Conservation (phyloP, 2,113 vertebrate species). For the Chaetops frenatus region DNA sequence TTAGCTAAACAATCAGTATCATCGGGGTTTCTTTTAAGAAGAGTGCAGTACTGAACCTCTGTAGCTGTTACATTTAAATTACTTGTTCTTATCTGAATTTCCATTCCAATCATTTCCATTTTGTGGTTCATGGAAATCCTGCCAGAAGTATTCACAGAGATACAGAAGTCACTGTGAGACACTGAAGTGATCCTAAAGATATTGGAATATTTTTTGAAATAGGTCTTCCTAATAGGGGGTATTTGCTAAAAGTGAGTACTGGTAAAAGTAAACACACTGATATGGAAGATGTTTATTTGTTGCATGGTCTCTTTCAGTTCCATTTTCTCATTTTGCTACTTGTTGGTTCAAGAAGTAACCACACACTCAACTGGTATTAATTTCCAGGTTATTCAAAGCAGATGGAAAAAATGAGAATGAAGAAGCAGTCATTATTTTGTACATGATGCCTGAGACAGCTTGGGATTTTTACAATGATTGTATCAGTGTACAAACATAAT, state of each 20-base stretch:
- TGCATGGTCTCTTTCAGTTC: neutral
- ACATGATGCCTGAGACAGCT: neutral
- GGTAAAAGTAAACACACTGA: neutral
- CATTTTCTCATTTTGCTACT: neutral
- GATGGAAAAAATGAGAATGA: constrained; percentile 18
- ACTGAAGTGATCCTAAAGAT: neutral
- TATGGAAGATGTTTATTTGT: neutral
- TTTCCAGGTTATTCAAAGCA: constrained; percentile 45
- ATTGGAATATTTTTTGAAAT: neutral
- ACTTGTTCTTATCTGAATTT: neutral
- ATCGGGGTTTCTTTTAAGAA: neutral
- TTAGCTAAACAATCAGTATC: neutral
- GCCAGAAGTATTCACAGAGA: neutral
- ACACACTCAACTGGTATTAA: constrained; percentile 8
- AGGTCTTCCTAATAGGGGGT: neutral
- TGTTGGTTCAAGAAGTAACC: neutral
- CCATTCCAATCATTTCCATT: neutral
- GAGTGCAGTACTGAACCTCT: neutral
- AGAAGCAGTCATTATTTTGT: neutral
- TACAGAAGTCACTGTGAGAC: neutral
- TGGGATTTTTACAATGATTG: neutral
- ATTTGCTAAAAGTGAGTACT: neutral
- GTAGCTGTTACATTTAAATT: neutral
- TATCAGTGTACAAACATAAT: neutral
- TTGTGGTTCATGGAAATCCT: neutral